A percentile compares a stretch with the other conserved stretches of the same genome.
Evolutionary conservation across 2,797 vertebrate species (phyloP).

Genomic region (Halcyon chelicuti): DNA sequence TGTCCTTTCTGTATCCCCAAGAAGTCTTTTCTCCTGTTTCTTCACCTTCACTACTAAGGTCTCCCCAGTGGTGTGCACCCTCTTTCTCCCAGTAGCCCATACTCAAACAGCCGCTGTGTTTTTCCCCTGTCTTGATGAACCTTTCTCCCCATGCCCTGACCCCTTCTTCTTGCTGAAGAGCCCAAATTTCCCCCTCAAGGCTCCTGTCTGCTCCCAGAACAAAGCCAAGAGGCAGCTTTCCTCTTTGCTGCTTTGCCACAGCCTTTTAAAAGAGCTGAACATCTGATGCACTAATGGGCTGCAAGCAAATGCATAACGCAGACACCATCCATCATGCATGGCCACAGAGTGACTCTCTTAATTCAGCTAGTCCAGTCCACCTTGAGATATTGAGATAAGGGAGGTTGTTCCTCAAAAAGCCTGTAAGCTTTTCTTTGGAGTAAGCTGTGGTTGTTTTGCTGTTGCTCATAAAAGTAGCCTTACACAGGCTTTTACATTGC

Average conservation of each 20-base stretch:
- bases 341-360: neutral
- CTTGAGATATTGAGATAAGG: neutral
- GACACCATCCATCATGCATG: neutral
- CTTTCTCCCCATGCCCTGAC: neutral
- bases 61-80: neutral
- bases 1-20: neutral
- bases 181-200: neutral
- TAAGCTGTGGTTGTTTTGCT: neutral
- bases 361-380: neutral
- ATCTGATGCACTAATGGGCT: neutral
- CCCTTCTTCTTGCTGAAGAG: neutral
- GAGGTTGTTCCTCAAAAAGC: neutral
- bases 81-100: neutral
- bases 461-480: neutral
- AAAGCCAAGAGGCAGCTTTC: neutral
- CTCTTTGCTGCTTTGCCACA: fast-evolving
- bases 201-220: neutral
- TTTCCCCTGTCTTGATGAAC: neutral
- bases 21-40: neutral
- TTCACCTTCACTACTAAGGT: neutral
- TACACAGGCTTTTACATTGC: neutral
- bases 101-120: neutral
- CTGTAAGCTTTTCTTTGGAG: neutral
- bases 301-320: neutral
- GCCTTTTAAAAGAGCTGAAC: neutral